Evolutionary conservation across 2,888 invertebrate species (phyloP), one percentile per base, ranked within the genome.

Genomic region (Ditula angustiorana): DNA sequence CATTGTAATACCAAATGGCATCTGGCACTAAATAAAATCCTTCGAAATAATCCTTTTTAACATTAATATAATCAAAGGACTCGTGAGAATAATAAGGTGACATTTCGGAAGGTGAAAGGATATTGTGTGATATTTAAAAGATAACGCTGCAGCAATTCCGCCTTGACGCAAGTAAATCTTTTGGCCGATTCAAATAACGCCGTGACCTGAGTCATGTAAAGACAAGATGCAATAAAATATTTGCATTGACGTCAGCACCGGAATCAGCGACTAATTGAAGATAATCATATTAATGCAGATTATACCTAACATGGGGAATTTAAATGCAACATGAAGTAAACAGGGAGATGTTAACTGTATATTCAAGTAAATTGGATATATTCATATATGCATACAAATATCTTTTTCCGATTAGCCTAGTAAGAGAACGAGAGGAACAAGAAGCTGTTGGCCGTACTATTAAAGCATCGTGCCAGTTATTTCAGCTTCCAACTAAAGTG

Each of bases 131-230:
- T 61, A 53, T 50, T 61, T 61, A 46, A 52, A 44, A 61, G 57
- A 19, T 26, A 21, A 49, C 44, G 44, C 16, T 53, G 67, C 55
- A 56, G 60, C 44, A 61, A 64, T 67, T 67, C 62, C 55, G 61
- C 56, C 56, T 60, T 49, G 63, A 63, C 67, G 69, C 56, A 69
- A 64, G 44, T 64, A 55, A 64, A 61, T 61, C 52, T 58, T 49
- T 62, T n/a, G 64, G 46, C 10, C 46, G 49, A 59, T 69, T 64
- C 46, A 62, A 64, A 56, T 66, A 68, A 57, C 44, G 23, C 61
- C 59, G 61, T 59, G 62, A 60, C 47, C 33, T 4, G 61, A 59
- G 35, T 63, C 60, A 61, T 49, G 61, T 55, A 63, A 24, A 44
- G 46, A 67, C 50, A 23, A 57, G 52, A 26, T 16, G 23, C 46